Conservation (phyloP, 30 jellyfish, hydroid and myxozoan genomes). For the Morbakka virulenta region DNA sequence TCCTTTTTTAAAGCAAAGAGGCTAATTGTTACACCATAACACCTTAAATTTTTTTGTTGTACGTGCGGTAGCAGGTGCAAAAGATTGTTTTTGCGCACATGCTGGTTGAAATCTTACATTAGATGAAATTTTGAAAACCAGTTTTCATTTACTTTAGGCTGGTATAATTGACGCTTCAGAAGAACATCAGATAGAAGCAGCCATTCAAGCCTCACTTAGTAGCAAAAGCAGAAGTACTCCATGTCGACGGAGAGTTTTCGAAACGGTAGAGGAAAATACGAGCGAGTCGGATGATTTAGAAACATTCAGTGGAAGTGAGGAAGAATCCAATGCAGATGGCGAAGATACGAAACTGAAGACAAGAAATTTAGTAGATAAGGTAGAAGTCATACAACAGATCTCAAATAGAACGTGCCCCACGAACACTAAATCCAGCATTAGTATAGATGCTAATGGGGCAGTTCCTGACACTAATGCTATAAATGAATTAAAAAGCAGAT, state of each 20-base stretch:
- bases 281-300: slow-evolving; percentile 50
- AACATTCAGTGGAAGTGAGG: slow-evolving; percentile 28
- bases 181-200: slow-evolving; percentile 83
- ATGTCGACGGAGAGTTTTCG: background rate
- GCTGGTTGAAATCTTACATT: no score
- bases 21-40: no score
- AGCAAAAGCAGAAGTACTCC: slow-evolving; percentile 11
- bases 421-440: background rate
- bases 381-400: background rate
- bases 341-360: background rate
- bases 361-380: background rate
- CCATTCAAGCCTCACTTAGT: slow-evolving; percentile 74
- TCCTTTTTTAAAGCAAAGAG: no score
- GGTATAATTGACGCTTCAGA: slow-evolving; percentile 71
- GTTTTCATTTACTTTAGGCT: no score
- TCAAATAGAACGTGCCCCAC: background rate
- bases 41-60: no score
- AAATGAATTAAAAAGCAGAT: no score
- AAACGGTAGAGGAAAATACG: slow-evolving; percentile 11
- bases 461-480: background rate
- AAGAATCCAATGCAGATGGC: background rate
- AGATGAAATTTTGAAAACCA: no score
- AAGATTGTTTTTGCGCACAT: no score
- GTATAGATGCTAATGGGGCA: background rate
- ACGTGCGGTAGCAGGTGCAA: no score